phyloP scores from a whole-genome alignment of 2,888 invertebrate genomes.

The Neoascia interrupta region DNA sequence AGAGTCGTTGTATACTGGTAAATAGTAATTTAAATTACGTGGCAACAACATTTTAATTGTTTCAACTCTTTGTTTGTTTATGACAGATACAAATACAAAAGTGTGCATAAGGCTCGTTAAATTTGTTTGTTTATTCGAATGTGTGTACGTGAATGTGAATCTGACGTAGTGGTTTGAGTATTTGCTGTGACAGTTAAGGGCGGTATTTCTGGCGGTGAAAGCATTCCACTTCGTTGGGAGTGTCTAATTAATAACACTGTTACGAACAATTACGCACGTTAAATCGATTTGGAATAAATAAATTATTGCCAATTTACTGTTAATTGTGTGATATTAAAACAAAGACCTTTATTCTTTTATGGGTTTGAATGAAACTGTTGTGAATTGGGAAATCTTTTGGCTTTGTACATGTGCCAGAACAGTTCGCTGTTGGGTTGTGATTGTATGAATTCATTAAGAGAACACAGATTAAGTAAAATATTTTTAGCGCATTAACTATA shows the following conservation, averaged over 20 bases:
- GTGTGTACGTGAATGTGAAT: slow-evolving; percentile 7
- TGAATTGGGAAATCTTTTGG: no score
- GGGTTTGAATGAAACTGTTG: no score
- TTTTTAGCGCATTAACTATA: no score
- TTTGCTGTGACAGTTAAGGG: slow-evolving; percentile 27
- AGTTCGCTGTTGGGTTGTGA: no score
- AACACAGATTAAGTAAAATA: no score
- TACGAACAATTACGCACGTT: slow-evolving; percentile 64
- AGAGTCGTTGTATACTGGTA: no score
- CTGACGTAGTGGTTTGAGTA: neutral
- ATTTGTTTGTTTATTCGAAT: no score
- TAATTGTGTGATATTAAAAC: slow-evolving; percentile 63
- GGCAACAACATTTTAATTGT: slow-evolving; percentile 43
- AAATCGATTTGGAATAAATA: slow-evolving; percentile 64
- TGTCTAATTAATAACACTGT: slow-evolving; percentile 65
- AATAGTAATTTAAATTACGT: slow-evolving; percentile 39
- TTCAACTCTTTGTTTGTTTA: slow-evolving; percentile 40
- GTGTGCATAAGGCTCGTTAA: slow-evolving; percentile 29
- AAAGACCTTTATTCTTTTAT: slow-evolving; percentile 41
- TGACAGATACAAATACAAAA: slow-evolving; percentile 33
- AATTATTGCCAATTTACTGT: slow-evolving; percentile 65
- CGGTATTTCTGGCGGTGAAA: slow-evolving; percentile 13
- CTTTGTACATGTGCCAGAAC: no score
- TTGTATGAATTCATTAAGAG: no score
- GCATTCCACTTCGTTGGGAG: slow-evolving; percentile 32